These are phyloP conservation scores for Punctoribates punctum DNA, from an alignment of 2,888 invertebrate genomes.

Conservation along the genomic window DNA sequence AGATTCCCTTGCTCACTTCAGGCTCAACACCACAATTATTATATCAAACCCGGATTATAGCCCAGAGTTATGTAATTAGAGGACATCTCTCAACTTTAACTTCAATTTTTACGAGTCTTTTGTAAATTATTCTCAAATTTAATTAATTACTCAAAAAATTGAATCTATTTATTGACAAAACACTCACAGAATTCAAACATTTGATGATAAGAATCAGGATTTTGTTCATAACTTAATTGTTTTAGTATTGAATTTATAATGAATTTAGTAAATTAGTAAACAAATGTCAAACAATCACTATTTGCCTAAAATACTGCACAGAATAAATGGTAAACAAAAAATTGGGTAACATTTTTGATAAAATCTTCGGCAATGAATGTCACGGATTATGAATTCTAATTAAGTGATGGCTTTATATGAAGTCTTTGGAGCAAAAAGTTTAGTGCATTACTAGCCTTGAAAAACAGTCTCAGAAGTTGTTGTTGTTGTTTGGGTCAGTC, in stretches of 20 bases:
- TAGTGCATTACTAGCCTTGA: constrained; percentile 7
- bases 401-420: background rate
- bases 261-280: too few species aligned
- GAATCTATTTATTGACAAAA: too few species aligned
- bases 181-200: too few species aligned
- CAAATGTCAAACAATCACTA: too few species aligned
- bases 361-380: background rate
- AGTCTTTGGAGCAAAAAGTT: background rate
- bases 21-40: background rate
- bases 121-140: background rate
- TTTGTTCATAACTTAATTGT: too few species aligned
- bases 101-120: background rate
- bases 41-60: constrained; percentile 7
- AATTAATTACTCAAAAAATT: too few species aligned
- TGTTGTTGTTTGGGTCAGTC: constrained; percentile 17
- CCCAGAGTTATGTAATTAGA: background rate
- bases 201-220: too few species aligned
- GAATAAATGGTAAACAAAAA: too few species aligned
- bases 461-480: background rate
- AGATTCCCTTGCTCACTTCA: constrained; percentile 40
- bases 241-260: too few species aligned
- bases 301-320: too few species aligned
- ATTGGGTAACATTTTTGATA: too few species aligned
- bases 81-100: background rate
- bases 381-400: background rate